Conservation (phyloP, 1,140 invertebrate genomes). For the Heliconius congener region DNA sequence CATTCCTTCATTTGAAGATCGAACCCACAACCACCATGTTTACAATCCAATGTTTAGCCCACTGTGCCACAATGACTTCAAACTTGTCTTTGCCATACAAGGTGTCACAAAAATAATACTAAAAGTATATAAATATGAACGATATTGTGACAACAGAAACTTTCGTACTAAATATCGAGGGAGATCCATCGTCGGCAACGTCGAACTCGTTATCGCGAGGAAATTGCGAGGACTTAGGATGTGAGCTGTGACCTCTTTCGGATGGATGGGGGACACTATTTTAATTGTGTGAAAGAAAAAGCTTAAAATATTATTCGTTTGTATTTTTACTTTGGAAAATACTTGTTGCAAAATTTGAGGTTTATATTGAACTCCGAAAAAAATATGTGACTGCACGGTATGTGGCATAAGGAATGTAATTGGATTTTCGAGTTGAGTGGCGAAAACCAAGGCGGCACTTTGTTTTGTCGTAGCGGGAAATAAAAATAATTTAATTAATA, state of each 20-base stretch:
- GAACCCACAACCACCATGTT: background rate
- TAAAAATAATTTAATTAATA: too few relatives aligned
- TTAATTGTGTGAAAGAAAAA: conserved; percentile 24
- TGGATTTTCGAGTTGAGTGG: too few relatives aligned
- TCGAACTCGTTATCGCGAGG: conserved; percentile 53
- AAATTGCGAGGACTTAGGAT: conserved; percentile 49
- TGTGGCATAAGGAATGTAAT: too few relatives aligned
- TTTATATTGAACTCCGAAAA: background rate
- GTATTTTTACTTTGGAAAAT: conserved; percentile 9
- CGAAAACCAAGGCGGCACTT: too few relatives aligned
- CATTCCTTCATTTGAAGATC: too few relatives aligned
- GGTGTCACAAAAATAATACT: background rate
- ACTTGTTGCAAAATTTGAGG: background rate
- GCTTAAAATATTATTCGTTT: background rate
- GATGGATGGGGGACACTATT: conserved; percentile 33
- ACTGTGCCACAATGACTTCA: too few relatives aligned
- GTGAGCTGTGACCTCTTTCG: conserved; percentile 33
- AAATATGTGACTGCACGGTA: background rate
- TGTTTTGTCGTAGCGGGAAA: too few relatives aligned
- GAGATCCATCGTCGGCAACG: conserved; percentile 41
- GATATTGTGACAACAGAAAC: conserved; percentile 44
- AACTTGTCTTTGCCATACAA: too few relatives aligned
- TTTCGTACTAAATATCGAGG: conserved; percentile 50
- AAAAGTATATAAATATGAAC: background rate
- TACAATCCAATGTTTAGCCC: too few relatives aligned